phyloP scores from a whole-genome alignment of 2,888 invertebrate species.

The Acronicta leporina region DNA sequence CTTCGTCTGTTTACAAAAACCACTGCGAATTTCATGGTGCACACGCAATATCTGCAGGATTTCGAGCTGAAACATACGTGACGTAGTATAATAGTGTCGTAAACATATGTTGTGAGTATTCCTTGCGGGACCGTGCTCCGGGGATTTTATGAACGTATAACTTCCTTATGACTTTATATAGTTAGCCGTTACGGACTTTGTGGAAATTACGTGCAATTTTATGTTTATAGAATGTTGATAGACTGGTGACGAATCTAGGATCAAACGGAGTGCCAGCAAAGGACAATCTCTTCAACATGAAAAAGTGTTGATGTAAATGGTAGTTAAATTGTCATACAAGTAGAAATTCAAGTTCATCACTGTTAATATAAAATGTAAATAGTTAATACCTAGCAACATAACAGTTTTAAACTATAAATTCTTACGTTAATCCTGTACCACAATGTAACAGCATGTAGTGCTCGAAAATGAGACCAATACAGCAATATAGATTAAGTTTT shows the following conservation, averaged over 20 bases:
- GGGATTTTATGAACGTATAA: conserved; percentile 51
- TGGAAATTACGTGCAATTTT: conserved; percentile 37
- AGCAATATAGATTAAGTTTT: conserved; percentile 51
- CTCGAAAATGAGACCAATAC: conserved; percentile 43
- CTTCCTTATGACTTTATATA: conserved; percentile 49
- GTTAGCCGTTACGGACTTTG: conserved; percentile 35
- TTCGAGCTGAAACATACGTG: conserved; percentile 43
- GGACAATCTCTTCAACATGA: too few species aligned
- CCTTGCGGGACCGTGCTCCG: conserved; percentile 24
- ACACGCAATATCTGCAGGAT: conserved; percentile 48
- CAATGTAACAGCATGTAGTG: conserved; percentile 22
- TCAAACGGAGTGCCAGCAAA: background rate
- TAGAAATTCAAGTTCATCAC: too few species aligned
- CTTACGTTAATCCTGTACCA: conserved; percentile 26
- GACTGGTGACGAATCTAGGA: background rate
- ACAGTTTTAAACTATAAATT: conserved; percentile 1
- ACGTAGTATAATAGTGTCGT: conserved; percentile 35
- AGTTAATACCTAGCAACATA: background rate
- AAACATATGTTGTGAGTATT: conserved; percentile 38
- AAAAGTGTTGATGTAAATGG: too few species aligned
- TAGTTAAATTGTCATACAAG: too few species aligned
- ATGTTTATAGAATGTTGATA: conserved; percentile 13
- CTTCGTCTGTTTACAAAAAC: conserved; percentile 49
- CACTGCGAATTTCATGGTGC: conserved; percentile 38
- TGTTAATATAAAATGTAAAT: background rate